Evolutionary conservation across 1,140 invertebrate genomes (phyloP).

Genomic region (Meloidogyne floridensis): DNA sequence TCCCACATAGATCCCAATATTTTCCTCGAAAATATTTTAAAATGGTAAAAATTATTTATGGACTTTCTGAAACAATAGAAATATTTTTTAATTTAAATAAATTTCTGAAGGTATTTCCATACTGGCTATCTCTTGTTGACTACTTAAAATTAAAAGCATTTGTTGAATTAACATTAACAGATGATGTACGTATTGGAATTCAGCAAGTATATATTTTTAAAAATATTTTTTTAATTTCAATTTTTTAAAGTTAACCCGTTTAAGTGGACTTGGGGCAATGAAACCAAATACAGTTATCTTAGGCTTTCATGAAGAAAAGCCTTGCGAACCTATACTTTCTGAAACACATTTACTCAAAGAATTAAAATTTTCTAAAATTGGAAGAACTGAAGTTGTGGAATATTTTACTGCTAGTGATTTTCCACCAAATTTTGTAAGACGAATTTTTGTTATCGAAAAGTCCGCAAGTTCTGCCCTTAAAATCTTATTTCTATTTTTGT

Average conservation of each 20-base stretch:
- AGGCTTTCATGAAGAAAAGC: slow-evolving; percentile 76
- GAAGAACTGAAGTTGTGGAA: slow-evolving; percentile 72
- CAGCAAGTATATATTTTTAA: slow-evolving; percentile 73
- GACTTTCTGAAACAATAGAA: too few species aligned
- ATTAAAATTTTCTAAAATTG: slow-evolving; percentile 65
- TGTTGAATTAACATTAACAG: slow-evolving; percentile 86
- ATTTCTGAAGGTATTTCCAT: slow-evolving; percentile 52
- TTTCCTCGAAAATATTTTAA: too few species aligned
- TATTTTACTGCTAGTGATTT: slow-evolving; percentile 73
- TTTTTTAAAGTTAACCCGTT: slow-evolving; percentile 73
- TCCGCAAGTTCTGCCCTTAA: too few species aligned
- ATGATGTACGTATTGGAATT: slow-evolving; percentile 81
- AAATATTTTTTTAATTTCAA: background rate
- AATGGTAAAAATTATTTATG: too few species aligned
- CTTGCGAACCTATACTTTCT: slow-evolving; percentile 49
- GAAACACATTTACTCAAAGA: slow-evolving; percentile 63
- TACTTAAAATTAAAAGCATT: slow-evolving; percentile 79
- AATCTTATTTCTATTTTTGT: too few species aligned
- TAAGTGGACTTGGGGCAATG: slow-evolving; percentile 95
- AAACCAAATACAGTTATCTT: slow-evolving; percentile 76
- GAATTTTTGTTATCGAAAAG: slow-evolving; percentile 8
- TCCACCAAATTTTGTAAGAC: slow-evolving; percentile 66
- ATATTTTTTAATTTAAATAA: too few species aligned
- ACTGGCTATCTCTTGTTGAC: slow-evolving; percentile 64
- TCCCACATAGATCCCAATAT: too few species aligned